Percentiles rank a stretch among this genome's conserved stretches.
phyloP scores from a whole-genome alignment of 2,113 vertebrate genomes.

The Salvelinus fontinalis region DNA sequence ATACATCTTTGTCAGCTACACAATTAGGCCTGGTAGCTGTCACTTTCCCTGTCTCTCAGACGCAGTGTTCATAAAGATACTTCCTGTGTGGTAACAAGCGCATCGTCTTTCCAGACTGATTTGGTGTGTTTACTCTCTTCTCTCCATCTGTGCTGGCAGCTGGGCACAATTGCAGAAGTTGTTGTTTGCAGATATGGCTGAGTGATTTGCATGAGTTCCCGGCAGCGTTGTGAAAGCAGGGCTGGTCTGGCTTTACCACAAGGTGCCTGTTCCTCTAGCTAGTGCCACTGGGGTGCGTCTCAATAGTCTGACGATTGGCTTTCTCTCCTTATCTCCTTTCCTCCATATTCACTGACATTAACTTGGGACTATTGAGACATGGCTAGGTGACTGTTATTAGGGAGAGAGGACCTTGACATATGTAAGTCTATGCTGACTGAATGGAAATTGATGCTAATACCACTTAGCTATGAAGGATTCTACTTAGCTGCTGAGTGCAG shows the following conservation, averaged over 20 bases:
- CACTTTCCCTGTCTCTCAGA: too few species aligned
- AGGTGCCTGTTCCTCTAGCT: neutral
- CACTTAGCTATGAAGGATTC: neutral
- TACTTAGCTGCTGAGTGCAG: neutral
- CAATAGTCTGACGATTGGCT: neutral
- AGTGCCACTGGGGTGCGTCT: neutral
- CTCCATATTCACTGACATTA: too few species aligned
- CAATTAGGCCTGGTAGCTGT: too few species aligned
- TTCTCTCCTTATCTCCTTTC: neutral
- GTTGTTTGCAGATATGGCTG: slow-evolving; percentile 57
- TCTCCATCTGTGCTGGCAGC: neutral
- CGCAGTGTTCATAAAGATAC: neutral
- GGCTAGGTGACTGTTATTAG: neutral
- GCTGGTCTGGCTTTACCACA: slow-evolving; percentile 15
- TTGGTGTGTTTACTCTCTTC: neutral
- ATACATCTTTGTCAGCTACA: too few species aligned
- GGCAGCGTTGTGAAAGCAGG: slow-evolving; percentile 30
- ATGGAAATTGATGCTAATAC: neutral
- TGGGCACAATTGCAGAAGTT: slow-evolving; percentile 31
- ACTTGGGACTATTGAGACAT: neutral
- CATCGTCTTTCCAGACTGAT: neutral
- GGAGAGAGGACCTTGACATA: neutral
- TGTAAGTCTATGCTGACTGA: neutral
- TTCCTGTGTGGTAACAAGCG: slow-evolving; percentile 59
- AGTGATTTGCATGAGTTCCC: slow-evolving; percentile 68